These are phyloP conservation scores for Stichodactyla mertensii DNA, from an alignment of 64 coral and sea anemone species.

Conservation along the genomic window DNA sequence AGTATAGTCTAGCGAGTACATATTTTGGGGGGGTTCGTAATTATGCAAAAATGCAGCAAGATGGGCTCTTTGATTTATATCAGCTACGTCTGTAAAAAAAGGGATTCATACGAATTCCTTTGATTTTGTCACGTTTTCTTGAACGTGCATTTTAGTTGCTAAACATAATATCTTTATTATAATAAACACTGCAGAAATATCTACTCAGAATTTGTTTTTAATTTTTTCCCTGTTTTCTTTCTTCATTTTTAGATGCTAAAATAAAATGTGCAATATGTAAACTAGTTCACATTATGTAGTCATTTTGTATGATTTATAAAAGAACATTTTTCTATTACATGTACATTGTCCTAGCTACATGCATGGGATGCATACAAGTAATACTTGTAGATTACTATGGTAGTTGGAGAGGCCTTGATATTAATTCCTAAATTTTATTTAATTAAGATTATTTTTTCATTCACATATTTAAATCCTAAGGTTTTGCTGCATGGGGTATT, in stretches of 20 bases:
- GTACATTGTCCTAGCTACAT: background rate
- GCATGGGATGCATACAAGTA: background rate
- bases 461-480: no score
- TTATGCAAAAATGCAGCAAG: conserved; percentile 4
- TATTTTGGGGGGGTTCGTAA: background rate
- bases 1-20: background rate
- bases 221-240: background rate
- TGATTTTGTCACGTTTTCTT: background rate
- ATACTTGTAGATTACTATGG: background rate
- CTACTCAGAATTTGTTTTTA: background rate
- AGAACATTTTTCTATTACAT: no score
- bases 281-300: background rate
- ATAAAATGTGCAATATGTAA: background rate
- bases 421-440: no score
- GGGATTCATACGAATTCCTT: background rate
- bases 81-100: background rate
- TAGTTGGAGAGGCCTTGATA: background rate
- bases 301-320: background rate
- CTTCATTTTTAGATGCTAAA: background rate
- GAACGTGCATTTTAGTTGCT: background rate
- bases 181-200: background rate
- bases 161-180: conserved; percentile 1
- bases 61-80: background rate
- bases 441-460: no score
- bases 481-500: background rate